Conservation (phyloP, 2,888 invertebrate genomes). For the Xestia xanthographa region DNA sequence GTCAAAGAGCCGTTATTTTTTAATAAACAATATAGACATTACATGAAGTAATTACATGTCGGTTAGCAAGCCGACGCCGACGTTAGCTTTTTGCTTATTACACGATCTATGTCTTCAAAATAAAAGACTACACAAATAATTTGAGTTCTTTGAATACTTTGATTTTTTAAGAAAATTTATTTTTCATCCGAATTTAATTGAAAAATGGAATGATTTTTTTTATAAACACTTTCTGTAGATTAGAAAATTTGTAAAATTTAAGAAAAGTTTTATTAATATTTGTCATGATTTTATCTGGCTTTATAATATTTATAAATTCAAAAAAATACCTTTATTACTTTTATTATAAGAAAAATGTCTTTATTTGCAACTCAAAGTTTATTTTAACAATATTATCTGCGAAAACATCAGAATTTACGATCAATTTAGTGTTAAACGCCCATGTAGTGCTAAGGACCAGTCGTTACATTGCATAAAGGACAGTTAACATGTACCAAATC, state of each 20-base stretch:
- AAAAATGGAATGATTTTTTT: neutral
- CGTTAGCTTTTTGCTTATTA: slow-evolving; percentile 42
- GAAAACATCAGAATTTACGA: slow-evolving; percentile 24
- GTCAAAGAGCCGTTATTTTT: slow-evolving; percentile 63
- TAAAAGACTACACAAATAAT: neutral
- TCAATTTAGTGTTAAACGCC: slow-evolving; percentile 44
- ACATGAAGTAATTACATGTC: slow-evolving; percentile 65
- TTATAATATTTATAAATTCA: neutral
- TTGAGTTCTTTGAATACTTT: neutral
- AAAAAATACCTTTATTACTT: neutral
- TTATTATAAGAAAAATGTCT: neutral
- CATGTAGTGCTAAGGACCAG: slow-evolving; percentile 52
- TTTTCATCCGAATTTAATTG: neutral
- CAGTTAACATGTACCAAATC: slow-evolving; percentile 69
- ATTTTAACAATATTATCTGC: slow-evolving; percentile 13
- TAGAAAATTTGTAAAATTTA: neutral
- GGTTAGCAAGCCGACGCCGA: slow-evolving; percentile 27
- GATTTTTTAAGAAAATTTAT: neutral
- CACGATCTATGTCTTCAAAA: slow-evolving; percentile 15
- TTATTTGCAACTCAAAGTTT: neutral
- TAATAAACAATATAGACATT: slow-evolving; percentile 71
- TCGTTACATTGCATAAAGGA: slow-evolving; percentile 72
- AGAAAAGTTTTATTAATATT: neutral
- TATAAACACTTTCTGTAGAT: neutral
- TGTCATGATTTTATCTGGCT: neutral